phyloP scores from a whole-genome alignment of 1,140 invertebrate species.

The Drosophila gunungcola region DNA sequence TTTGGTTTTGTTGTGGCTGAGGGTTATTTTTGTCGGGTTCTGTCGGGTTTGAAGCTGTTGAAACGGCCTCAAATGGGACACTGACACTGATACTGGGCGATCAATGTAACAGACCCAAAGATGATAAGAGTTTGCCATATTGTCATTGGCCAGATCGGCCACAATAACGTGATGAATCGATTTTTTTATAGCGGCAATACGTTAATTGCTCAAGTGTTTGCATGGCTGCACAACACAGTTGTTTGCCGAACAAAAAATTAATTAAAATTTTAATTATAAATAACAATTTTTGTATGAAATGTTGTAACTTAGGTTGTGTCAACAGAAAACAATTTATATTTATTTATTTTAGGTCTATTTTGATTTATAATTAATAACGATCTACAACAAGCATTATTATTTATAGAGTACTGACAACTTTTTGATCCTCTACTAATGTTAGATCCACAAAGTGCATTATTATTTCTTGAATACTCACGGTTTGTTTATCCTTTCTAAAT shows the following conservation, averaged over 20 bases:
- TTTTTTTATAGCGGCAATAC: constrained; percentile 38
- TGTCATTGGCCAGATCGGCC: constrained; percentile 2
- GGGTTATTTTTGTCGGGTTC: constrained; percentile 19
- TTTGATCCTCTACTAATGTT: too few species aligned
- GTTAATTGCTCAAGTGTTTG: constrained; percentile 40
- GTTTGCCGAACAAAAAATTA: constrained; percentile 8
- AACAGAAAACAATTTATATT: too few species aligned
- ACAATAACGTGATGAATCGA: constrained; percentile 18
- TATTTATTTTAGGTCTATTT: too few species aligned
- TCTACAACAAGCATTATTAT: too few species aligned
- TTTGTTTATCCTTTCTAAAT: too few species aligned
- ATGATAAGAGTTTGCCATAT: constrained; percentile 45
- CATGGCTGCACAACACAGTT: constrained; percentile 10
- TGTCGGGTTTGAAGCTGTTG: constrained; percentile 50
- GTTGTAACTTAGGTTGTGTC: too few species aligned
- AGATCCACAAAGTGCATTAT: too few species aligned
- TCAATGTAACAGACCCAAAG: constrained; percentile 36
- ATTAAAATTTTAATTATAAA: constrained; percentile 3
- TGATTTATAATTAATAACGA: too few species aligned
- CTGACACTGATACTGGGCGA: constrained; percentile 37
- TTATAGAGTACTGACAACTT: too few species aligned
- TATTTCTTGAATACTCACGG: too few species aligned
- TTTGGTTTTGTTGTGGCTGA: constrained; percentile 1
- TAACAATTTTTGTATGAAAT: background rate
- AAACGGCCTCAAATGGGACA: constrained; percentile 35